Evolutionary conservation across 2,888 invertebrate species (phyloP), one percentile per base, ranked within the genome.

Genomic region (Yponomeuta evonymella): DNA sequence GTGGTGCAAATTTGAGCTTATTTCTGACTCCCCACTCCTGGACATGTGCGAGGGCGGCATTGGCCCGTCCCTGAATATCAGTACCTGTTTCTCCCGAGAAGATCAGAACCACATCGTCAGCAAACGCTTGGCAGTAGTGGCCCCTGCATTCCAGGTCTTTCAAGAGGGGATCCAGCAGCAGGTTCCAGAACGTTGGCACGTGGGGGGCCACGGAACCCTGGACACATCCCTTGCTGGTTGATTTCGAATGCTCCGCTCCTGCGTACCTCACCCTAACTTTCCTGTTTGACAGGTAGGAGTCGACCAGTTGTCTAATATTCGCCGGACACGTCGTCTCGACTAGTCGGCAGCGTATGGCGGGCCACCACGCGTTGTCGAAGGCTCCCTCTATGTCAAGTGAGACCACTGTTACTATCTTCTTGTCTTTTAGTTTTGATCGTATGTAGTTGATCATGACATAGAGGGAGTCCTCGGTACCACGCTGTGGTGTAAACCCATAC

Each of bases 151-250:
- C 67, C 9, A 72, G 63, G 1, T 58, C 43, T n/a, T 67, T 51
- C 9, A 73, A 65, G 0, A 74, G 72, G 1, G 74, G 73, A 63
- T 75, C 75, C 10, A 76, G 69, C 0, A 75, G 65, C 0, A 76
- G 48, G 65, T 75, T 76, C 75, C 75, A 75, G 0, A 75, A 4
- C 12, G n/a, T 33, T 33, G 33, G 33, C 33, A n/a, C n/a, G n/a
- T n/a, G n/a, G n/a, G n/a, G n/a, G n/a, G n/a, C 33, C 5, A 33
- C 5, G 33, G 33, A 33, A 5, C 33, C 33, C 33, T 33, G 33
- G 33, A 33, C 33, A 5, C 33, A 33, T 5, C 33, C 33, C 33
- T 33, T 33, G 5, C 33, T 33, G 33, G 33, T 33, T 5, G 33
- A 4, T 33, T 5, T 33, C 33, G 2, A 4, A 33, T 33, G 33